phyloP scores from a whole-genome alignment of 1,140 invertebrate species.

The Capitella teleta region DNA sequence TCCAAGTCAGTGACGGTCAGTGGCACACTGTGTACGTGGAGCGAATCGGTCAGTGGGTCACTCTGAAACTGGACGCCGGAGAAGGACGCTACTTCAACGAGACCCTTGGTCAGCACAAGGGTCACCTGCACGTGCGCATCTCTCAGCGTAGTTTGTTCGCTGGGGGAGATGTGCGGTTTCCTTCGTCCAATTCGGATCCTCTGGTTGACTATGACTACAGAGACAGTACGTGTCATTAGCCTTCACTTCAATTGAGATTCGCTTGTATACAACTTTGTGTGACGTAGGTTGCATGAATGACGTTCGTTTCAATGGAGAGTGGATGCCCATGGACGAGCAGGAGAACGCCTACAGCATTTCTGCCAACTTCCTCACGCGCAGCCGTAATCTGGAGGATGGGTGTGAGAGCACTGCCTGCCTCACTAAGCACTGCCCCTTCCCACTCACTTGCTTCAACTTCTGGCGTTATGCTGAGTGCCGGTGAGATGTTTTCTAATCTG shows the following conservation, averaged over 20 bases:
- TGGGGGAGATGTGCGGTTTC: constrained; percentile 84
- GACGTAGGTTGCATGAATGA: constrained; percentile 74
- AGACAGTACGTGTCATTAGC: constrained; percentile 57
- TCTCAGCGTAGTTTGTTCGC: constrained; percentile 64
- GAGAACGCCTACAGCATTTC: constrained; percentile 52
- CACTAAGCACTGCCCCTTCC: constrained; percentile 73
- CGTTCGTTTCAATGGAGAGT: constrained; percentile 78
- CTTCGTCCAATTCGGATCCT: constrained; percentile 57
- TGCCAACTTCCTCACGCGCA: constrained; percentile 72
- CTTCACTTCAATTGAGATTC: no score
- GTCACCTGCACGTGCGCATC: constrained; percentile 7
- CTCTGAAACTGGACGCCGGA: constrained; percentile 82
- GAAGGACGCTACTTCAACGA: constrained; percentile 90
- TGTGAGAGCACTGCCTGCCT: constrained; percentile 89
- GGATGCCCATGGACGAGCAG: constrained; percentile 81
- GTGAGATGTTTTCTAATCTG: constrained; percentile 44
- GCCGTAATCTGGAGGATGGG: constrained; percentile 77
- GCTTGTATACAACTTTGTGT: no score
- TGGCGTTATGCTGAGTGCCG: constrained; percentile 94
- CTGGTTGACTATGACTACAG: constrained; percentile 92
- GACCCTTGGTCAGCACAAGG: constrained; percentile 42
- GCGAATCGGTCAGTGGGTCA: constrained; percentile 86
- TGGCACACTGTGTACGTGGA: constrained; percentile 77
- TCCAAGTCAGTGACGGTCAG: constrained; percentile 87
- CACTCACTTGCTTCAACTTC: constrained; percentile 90